Evolutionary conservation across 35 echinoderm and acorn worm genomes (phyloP).

Genomic region (Acanthaster planci): DNA sequence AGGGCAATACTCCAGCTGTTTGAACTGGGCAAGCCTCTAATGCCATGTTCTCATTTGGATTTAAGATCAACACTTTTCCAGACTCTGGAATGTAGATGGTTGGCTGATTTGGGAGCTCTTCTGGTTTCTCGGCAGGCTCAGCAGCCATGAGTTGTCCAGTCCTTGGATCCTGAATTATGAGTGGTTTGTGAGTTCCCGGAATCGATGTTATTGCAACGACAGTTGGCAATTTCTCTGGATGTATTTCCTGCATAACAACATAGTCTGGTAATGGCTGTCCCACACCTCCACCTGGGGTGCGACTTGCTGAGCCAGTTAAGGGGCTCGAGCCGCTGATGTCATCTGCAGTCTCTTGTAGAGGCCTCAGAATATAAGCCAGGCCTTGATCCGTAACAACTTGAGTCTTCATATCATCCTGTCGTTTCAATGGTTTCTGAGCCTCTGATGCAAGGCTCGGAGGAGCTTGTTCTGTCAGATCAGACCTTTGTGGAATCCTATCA

Average conservation of each 20-base stretch:
- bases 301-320: constrained; percentile 3
- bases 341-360: not conserved
- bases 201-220: constrained; percentile 13
- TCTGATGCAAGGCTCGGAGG: too few relatives aligned
- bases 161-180: constrained; percentile 42
- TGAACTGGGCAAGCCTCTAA: not conserved
- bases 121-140: constrained; percentile 34
- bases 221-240: not conserved
- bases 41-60: not conserved
- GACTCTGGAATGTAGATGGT: constrained; percentile 14
- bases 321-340: not conserved
- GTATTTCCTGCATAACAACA: constrained; percentile 21
- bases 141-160: constrained; percentile 53
- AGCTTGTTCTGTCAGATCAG: not conserved
- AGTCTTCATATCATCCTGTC: constrained; percentile 3
- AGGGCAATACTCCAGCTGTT: not conserved
- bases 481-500: constrained; percentile 18
- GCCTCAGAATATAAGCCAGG: constrained; percentile 27
- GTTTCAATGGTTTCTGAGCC: not conserved
- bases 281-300: constrained; percentile 20
- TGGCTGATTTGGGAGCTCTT: constrained; percentile 41
- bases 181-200: not conserved
- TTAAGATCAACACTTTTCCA: constrained; percentile 2
- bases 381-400: constrained; percentile 39
- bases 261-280: constrained; percentile 9